Evolutionary conservation across 53 echinoderm and acorn worm genomes (phyloP).

Genomic region (Mesocentrotus franciscanus): DNA sequence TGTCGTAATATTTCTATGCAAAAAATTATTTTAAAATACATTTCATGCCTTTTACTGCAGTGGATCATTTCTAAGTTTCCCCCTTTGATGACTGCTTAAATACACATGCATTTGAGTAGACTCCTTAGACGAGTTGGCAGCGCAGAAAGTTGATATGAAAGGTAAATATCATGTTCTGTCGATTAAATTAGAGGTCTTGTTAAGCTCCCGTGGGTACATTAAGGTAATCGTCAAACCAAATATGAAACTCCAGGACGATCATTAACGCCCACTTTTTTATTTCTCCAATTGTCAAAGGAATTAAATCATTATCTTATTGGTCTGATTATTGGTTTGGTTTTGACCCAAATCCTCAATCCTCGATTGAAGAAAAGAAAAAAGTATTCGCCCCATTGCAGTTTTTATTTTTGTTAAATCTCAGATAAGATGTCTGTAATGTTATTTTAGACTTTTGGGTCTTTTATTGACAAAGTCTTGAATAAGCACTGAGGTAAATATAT

Average conservation of each 20-base stretch:
- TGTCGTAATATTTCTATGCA: not conserved
- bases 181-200: not conserved
- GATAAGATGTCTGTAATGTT: no score
- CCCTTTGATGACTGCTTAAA: not conserved
- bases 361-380: no score
- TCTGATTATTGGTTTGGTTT: no score
- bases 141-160: not conserved
- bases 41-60: not conserved
- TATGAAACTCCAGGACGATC: not conserved
- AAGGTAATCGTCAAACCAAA: constrained; percentile 21
- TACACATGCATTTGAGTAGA: not conserved
- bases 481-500: not conserved
- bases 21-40: not conserved
- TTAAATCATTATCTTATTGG: not conserved
- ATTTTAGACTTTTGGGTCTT: no score
- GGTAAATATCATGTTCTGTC: not conserved
- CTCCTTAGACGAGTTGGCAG: not conserved
- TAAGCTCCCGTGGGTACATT: constrained; percentile 19
- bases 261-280: not conserved
- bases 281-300: not conserved
- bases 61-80: not conserved
- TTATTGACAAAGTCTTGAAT: no score
- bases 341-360: not conserved
- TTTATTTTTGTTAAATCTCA: no score
- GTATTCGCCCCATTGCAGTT: no score